Percentiles rank a stretch among this genome's conserved stretches.
These are phyloP conservation scores for Noctua comes DNA, from an alignment of 2,888 invertebrate species.

Conservation along the genomic window DNA sequence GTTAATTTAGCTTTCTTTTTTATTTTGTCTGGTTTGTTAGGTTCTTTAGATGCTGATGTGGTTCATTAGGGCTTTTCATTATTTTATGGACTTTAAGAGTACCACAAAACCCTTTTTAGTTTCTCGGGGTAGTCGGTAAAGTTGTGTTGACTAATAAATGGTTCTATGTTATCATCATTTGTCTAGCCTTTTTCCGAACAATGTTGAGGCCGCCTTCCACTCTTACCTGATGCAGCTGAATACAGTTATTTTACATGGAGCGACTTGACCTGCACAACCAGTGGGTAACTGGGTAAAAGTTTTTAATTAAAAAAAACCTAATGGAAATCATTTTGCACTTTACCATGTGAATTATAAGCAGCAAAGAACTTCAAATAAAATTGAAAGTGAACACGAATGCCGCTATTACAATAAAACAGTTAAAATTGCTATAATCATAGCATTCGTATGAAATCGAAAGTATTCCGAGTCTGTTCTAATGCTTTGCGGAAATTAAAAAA, in stretches of 20 bases:
- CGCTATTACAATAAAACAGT: constrained; percentile 43
- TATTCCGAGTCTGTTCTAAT: constrained; percentile 41
- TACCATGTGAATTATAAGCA: not conserved
- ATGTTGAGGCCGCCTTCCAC: not conserved
- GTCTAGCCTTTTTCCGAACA: not conserved
- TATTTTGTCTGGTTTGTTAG: constrained; percentile 13
- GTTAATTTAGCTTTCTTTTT: constrained; percentile 38
- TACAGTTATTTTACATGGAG: not conserved
- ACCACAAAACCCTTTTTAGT: not conserved
- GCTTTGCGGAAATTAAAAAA: constrained; percentile 47
- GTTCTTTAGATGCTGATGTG: not conserved
- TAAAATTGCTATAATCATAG: constrained; percentile 55
- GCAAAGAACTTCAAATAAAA: constrained; percentile 31
- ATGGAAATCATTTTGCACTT: not conserved
- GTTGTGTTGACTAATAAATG: not conserved
- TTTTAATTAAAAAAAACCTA: not conserved
- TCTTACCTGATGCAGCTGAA: not conserved
- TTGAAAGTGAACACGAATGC: constrained; percentile 62
- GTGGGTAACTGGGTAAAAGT: not conserved
- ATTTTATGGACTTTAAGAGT: not conserved
- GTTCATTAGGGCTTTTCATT: constrained; percentile 11
- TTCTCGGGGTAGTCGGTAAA: accelerated
- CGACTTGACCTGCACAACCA: not conserved
- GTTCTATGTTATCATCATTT: not conserved
- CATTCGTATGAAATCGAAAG: constrained; percentile 64